Evolutionary conservation across 2,797 vertebrate genomes (phyloP), one percentile per base, ranked within the genome.

Genomic region (Tauraco hartlaubi): DNA sequence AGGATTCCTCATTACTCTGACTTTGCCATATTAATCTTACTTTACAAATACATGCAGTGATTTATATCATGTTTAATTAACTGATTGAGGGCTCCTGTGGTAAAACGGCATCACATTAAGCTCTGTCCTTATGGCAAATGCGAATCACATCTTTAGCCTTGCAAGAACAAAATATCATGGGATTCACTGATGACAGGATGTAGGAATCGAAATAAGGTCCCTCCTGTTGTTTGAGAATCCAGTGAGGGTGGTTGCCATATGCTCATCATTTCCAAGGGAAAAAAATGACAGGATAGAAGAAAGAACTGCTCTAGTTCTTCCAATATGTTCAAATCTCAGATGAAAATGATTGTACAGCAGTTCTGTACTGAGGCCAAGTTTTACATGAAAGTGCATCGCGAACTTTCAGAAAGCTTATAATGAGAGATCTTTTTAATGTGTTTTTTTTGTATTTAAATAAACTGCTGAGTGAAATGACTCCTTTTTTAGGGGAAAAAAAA

Each of bases 321-420:
- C 99, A 99, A 98, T 98, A 99, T 98, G 99, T 99, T 99, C 99
- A 99, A 99, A 98, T 98, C 98, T 98, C 98, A 97, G 98, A 99
- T 99, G 98, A 98, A 98, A 98, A 98, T 94, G 92, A 97, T 97
- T 92, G 95, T 97, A 94, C 87, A 92, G 94, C 97, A 94, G 94
- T 92, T 97, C 97, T 98, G 98, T 98, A 97, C 94, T 23, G 96
- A 96, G 98, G 98, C 98, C 98, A 98, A 97, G 85, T 98, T 97
- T 97, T 95, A 97, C 97, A 97, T 96, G 96, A 98, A 98, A 98
- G 97, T 97, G 82, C 73, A 88, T 59, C 97, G 94, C 95, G 97
- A 98, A 98, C 97, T 98, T 98, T 96, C 94, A 93, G 94, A 97
- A 93, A 95, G 96, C 96, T 96, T 92, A 94, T 97, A 97, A 97